Percentiles rank a stretch among this genome's conserved stretches.
phyloP scores from a whole-genome alignment of 2,113 vertebrate genomes.

The Anas platyrhynchos region DNA sequence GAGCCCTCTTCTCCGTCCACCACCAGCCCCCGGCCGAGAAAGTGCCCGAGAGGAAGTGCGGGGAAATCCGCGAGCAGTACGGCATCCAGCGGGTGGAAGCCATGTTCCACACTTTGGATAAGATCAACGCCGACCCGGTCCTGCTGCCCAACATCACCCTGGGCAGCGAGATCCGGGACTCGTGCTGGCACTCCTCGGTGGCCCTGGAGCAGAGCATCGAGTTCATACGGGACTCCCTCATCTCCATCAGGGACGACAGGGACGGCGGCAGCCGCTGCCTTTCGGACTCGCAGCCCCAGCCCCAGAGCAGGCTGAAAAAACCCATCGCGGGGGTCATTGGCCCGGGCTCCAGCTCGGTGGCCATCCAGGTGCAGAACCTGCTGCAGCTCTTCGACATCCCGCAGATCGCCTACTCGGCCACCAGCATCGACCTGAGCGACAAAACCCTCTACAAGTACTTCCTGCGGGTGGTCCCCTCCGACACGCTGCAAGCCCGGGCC shows the following conservation, averaged over 20 bases:
- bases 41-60: conserved; percentile 96
- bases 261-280: conserved; percentile 91
- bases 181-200: conserved; percentile 98
- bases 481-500: conserved; percentile 94
- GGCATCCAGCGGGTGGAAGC: conserved; percentile 98
- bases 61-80: conserved; percentile 97
- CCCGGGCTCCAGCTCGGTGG: conserved; percentile 98
- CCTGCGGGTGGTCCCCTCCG: conserved; percentile 95
- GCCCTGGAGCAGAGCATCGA: conserved; percentile 99
- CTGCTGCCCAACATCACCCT: conserved; percentile 96
- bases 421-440: conserved; percentile 97
- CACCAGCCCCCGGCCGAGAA: conserved; percentile 97
- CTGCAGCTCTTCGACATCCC: conserved; percentile 98
- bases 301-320: conserved; percentile 86
- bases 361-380: conserved; percentile 98
- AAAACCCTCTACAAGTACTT: conserved; percentile 99
- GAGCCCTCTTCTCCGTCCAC: conserved; percentile 97
- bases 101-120: conserved; percentile 98
- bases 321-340: conserved; percentile 98
- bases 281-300: conserved; percentile 86
- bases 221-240: conserved; percentile 98
- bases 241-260: conserved; percentile 94
- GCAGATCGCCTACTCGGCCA: conserved; percentile 97
- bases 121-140: conserved; percentile 91
- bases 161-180: conserved; percentile 98